Evolutionary conservation across 2,113 vertebrate genomes (phyloP), one percentile per base, ranked within the genome.

Genomic region (Laterallus jamaicensis): DNA sequence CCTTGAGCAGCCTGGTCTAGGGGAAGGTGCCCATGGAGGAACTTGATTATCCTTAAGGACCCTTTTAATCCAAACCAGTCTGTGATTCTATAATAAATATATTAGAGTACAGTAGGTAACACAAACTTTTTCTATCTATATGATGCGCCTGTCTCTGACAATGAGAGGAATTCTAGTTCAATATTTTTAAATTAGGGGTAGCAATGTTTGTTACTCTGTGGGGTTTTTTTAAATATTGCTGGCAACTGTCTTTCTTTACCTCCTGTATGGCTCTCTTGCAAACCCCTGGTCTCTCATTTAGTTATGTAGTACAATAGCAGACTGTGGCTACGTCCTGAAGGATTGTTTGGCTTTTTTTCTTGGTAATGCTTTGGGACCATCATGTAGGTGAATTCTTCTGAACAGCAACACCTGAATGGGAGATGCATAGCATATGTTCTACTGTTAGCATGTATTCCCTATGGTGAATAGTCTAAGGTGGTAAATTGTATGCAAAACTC

Each of bases 351-450:
- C 10, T 49, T 49, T 49, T 40, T 40, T 37, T 67, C 37, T 69
- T 28, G 5, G 9, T 24, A 26, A 5, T 56, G 9, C 15, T 69
- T 71, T 63, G 13, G 73, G 64, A 47, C 14, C 21, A 6, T 66
- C 29, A 22, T 64, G 28, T 42, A 74, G 32, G 59, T 2, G 3
- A 9, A 42, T 11, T n/a, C 19, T 75, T 58, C 10, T 37, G n/a
- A 89, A 84, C 20, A 69, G 20, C 28, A 86, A 1, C 5, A 18
- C 25, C 32, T 67, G 55, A 50, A 82, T 63, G 37, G 29, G 24
- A 86, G 42, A 75, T 54, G 7, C 5, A 21, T 35, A 76, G 18
- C 0, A 0, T 8, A 9, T n/a, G 14, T 44, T 5, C 22, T 39
- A 5, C 28, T 11, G 44, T 44, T 86, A 54, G n/a, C 6, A 13